Base-by-base conservation (phyloP, 2,113 vertebrate genomes). In the Axis porcinus region DNA sequence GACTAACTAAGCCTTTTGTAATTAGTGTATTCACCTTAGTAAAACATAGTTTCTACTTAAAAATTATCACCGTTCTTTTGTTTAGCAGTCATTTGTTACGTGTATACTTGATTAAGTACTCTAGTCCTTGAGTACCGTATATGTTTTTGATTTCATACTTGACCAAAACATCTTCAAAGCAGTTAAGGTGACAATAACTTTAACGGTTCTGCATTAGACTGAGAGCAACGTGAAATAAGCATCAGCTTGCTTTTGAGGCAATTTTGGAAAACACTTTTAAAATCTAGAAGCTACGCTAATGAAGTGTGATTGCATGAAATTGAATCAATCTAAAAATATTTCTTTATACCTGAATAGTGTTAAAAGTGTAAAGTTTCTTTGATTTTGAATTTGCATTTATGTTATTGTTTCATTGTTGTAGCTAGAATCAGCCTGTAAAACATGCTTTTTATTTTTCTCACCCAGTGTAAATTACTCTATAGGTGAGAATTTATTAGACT, bases 231-330 rank as follows among this genome's bases (percentile, higher is more conserved):
- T 50, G 30, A 93, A 45, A 36, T 5, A 84, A 60, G 28, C 50
- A 94, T 89, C 7, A 33, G 33, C 81, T 95, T 95, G 6, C 13
- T 93, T 93, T 95, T 94, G 55, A 96, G 45, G 28, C 25, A 89
- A 6, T 91, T 96, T 88, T 62, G 67, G 82, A 81, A 94, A 93
- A 47, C 60, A 67, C 33, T 88, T 95, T 95, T 54, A 85, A 98
- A 95, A 40, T 91, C 47, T 60, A 40, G 57, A 86, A 82, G n/a
- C 28, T 81, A 91, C 9, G 10, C 27, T 57, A 57, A 55, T 95
- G 60, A 58, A 57, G 10, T 83, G 5, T 94, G 40, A 74, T 62
- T 91, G 19, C 43, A 36, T 94, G 19, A 40, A 96, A 86, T 16
- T 92, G 89, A 94, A 60, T 94, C 28, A 97, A 62, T 81, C 36